Percentiles rank a stretch among this genome's conserved stretches.
Conservation (phyloP, 2,888 invertebrate genomes). For the Nymphalis urticae region DNA sequence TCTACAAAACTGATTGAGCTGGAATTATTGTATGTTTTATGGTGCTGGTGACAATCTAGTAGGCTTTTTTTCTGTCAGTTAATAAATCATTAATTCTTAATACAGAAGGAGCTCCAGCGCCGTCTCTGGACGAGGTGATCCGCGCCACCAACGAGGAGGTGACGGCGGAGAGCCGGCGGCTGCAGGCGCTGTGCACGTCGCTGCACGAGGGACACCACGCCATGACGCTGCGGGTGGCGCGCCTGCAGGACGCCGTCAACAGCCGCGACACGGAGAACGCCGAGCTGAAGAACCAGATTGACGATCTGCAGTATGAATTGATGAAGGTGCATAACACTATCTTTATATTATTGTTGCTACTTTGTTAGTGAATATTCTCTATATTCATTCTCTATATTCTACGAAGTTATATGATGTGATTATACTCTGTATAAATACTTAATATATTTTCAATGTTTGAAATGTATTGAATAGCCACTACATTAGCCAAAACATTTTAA, state of each 20-base stretch:
- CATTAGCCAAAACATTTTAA: too few relatives aligned
- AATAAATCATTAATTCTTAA: background rate
- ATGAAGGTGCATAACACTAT: slow-evolving; percentile 82
- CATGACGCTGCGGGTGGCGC: slow-evolving; percentile 94
- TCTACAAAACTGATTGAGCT: too few relatives aligned
- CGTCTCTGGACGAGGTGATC: slow-evolving; percentile 90
- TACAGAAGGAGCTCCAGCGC: slow-evolving; percentile 84
- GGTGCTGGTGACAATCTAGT: too few relatives aligned
- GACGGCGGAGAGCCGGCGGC: slow-evolving; percentile 93
- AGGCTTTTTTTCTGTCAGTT: too few relatives aligned
- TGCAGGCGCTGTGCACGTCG: slow-evolving; percentile 95
- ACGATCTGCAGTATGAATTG: slow-evolving; percentile 96
- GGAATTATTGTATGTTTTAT: too few relatives aligned
- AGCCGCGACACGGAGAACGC: slow-evolving; percentile 97
- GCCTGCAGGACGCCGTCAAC: slow-evolving; percentile 92
- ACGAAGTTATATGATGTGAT: background rate
- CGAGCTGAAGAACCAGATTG: slow-evolving; percentile 96
- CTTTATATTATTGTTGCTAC: too few relatives aligned
- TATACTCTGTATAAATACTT: background rate
- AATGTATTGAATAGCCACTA: too few relatives aligned
- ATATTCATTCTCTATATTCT: too few relatives aligned
- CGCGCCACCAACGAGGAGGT: slow-evolving; percentile 93
- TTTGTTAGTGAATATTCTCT: too few relatives aligned
- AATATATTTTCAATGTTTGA: too few relatives aligned
- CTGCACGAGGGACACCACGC: slow-evolving; percentile 96